A percentile compares a stretch with the other conserved stretches of the same genome.
These are phyloP conservation scores for Nesidiocoris tenuis DNA, from an alignment of 2,888 invertebrate genomes.

Conservation along the genomic window DNA sequence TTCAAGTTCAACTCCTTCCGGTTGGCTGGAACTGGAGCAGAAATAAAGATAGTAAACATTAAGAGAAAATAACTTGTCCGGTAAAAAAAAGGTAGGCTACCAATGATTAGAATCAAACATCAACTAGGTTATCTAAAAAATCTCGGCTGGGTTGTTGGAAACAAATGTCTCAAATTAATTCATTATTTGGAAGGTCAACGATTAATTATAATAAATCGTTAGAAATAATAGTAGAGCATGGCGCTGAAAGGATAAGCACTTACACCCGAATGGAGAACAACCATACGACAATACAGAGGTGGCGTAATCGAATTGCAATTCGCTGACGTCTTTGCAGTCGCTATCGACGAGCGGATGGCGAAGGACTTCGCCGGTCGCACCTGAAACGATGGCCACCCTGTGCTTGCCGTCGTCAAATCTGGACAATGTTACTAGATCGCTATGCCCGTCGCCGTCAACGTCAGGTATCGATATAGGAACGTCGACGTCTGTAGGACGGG, in stretches of 20 bases:
- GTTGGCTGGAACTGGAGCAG: conserved; percentile 8
- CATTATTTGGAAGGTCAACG: too few species aligned
- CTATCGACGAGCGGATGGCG: conserved; percentile 63
- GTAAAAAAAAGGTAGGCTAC: too few species aligned
- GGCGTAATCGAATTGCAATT: conserved; percentile 60
- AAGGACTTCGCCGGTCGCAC: conserved; percentile 67
- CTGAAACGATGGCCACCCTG: conserved; percentile 68
- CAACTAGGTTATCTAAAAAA: too few species aligned
- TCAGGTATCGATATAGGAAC: conserved; percentile 42
- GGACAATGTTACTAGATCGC: conserved; percentile 44
- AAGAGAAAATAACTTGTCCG: too few species aligned
- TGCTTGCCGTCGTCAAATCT: conserved; percentile 51
- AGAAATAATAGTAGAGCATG: too few species aligned
- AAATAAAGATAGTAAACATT: too few species aligned
- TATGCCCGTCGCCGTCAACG: conserved; percentile 30
- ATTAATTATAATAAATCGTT: too few species aligned
- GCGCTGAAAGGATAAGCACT: too few species aligned
- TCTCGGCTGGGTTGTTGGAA: too few species aligned
- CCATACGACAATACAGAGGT: conserved; percentile 55
- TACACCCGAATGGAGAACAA: conserved; percentile 55
- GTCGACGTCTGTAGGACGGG: conserved; percentile 43
- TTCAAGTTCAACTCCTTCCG: conserved; percentile 13
- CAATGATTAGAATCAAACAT: too few species aligned
- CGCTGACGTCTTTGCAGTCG: conserved; percentile 62
- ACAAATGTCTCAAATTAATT: too few species aligned